A percentile compares a stretch with the other conserved stretches of the same genome.
Conservation (phyloP, 2,888 invertebrate species). For the Cistogaster globosa region DNA sequence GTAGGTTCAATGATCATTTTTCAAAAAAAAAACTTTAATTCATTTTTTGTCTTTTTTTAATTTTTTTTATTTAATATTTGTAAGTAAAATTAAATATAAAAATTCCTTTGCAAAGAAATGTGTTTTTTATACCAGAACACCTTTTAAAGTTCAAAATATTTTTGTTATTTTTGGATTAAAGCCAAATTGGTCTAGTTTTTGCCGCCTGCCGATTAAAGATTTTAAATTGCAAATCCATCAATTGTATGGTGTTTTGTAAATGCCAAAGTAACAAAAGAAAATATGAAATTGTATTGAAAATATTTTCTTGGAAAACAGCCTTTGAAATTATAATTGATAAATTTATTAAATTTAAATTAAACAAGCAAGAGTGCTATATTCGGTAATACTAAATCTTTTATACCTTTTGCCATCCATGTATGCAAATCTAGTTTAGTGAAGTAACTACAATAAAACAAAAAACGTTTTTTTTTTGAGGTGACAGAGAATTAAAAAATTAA, state of each 20-base stretch:
- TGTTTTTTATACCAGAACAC: slow-evolving; percentile 50
- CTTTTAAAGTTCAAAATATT: slow-evolving; percentile 51
- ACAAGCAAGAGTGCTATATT: too few relatives aligned
- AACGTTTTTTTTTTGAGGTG: too few relatives aligned
- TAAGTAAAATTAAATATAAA: slow-evolving; percentile 47
- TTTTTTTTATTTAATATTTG: not conserved
- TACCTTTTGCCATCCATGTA: too few relatives aligned
- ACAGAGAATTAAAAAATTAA: too few relatives aligned
- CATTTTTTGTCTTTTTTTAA: not conserved
- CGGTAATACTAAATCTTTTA: too few relatives aligned
- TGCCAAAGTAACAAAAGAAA: slow-evolving; percentile 26
- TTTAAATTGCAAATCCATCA: slow-evolving; percentile 57
- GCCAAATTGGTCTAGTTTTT: slow-evolving; percentile 55
- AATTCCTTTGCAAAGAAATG: slow-evolving; percentile 7
- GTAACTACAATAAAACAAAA: too few relatives aligned
- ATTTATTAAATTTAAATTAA: too few relatives aligned
- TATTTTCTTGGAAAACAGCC: too few relatives aligned
- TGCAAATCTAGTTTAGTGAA: too few relatives aligned
- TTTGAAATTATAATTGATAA: too few relatives aligned
- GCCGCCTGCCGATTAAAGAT: slow-evolving; percentile 14
- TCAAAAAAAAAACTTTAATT: not conserved
- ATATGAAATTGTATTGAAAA: not conserved
- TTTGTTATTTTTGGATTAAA: slow-evolving; percentile 47
- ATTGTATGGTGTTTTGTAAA: slow-evolving; percentile 42
- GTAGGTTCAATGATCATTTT: not conserved